Conservation (phyloP, 1,140 invertebrate species). For the Sitobion miscanthi region DNA sequence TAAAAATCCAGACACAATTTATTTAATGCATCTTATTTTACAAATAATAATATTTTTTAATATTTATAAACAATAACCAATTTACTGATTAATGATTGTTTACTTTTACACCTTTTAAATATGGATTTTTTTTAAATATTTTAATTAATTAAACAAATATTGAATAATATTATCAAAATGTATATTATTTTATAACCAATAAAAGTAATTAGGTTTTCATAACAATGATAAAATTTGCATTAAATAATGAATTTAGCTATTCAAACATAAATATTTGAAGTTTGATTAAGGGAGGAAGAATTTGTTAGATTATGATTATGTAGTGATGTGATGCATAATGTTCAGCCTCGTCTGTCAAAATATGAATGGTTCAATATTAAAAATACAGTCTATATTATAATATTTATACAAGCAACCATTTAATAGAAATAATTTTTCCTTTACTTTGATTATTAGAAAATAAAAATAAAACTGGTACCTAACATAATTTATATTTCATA, state of each 20-base stretch:
- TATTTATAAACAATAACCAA: not conserved
- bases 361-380: not conserved
- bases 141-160: not conserved
- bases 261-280: not conserved
- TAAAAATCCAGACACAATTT: not conserved
- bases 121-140: not conserved
- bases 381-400: not conserved
- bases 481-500: not conserved
- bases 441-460: not conserved
- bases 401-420: not conserved
- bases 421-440: not conserved
- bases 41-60: not conserved
- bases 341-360: not conserved
- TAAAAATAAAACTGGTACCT: too few species aligned
- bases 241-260: not conserved
- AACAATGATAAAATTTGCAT: not conserved
- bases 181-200: not conserved
- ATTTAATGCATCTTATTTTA: not conserved
- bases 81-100: not conserved
- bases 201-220: not conserved
- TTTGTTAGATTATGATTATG: not conserved
- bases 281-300: not conserved
- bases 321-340: not conserved
- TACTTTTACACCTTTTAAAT: not conserved
- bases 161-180: not conserved